Evolutionary conservation across 2,113 vertebrate genomes (phyloP).

Genomic region (Lanius ludovicianus): DNA sequence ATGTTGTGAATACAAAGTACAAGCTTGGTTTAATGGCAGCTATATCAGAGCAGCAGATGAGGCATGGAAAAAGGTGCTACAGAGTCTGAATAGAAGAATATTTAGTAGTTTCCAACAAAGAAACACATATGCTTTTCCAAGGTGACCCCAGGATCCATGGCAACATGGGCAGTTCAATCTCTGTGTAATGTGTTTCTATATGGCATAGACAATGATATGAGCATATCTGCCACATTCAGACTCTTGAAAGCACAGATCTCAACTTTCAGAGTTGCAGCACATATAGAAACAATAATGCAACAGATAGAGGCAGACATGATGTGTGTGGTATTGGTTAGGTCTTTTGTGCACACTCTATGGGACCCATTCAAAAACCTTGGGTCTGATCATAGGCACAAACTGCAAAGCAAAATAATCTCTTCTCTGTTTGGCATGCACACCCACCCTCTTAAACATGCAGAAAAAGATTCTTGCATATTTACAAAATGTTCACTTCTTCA

Average conservation of each 20-base stretch:
- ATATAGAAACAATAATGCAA: background rate
- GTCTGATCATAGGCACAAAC: fast-evolving
- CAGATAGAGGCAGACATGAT: background rate
- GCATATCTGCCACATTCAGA: background rate
- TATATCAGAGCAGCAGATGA: background rate
- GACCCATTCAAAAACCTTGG: background rate
- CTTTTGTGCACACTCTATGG: background rate
- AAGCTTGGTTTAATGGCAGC: background rate
- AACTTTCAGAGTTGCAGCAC: background rate
- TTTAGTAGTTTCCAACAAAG: background rate
- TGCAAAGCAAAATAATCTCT: background rate
- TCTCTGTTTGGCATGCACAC: background rate
- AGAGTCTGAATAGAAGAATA: background rate
- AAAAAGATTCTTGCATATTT: background rate
- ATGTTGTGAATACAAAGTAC: background rate
- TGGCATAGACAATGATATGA: background rate
- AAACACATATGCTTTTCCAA: background rate
- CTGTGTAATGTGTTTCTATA: background rate
- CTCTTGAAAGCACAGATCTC: background rate
- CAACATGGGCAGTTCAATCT: background rate
- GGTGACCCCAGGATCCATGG: background rate
- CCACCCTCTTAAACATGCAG: background rate
- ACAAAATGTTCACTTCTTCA: fast-evolving
- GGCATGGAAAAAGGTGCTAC: background rate
- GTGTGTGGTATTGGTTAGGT: background rate